Percentiles rank a stretch among this genome's conserved stretches.
Conservation (phyloP, 2,797 vertebrate species). For the Acrocephalus scirpaceus region DNA sequence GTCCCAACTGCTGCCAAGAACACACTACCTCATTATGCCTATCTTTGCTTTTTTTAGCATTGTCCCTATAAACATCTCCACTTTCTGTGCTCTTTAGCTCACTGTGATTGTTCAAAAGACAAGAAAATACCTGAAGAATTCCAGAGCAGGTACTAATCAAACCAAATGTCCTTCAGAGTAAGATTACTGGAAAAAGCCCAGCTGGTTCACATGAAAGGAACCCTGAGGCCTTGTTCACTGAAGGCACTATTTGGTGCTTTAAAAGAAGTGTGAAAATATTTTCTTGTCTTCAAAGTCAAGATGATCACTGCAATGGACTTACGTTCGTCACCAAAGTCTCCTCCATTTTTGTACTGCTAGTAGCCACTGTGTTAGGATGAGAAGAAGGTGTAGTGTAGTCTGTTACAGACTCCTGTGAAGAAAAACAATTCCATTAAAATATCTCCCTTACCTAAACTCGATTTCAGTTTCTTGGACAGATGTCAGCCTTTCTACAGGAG, state of each 20-base stretch:
- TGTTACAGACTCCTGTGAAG: constrained; percentile 92
- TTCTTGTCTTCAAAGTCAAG: constrained; percentile 65
- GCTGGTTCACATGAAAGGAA: constrained; percentile 14
- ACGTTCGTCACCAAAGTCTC: constrained; percentile 95
- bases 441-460: constrained; percentile 59
- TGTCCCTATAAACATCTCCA: not conserved
- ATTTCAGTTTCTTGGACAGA: constrained; percentile 1
- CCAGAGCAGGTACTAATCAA: constrained; percentile 1
- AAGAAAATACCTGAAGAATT: constrained; percentile 21
- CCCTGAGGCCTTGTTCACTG: constrained; percentile 5
- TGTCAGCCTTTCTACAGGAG: not conserved
- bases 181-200: not conserved
- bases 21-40: not conserved
- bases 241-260: constrained; percentile 33
- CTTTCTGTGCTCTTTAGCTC: constrained; percentile 6
- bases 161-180: not conserved
- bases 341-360: constrained; percentile 91
- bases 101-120: not conserved
- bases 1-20: not conserved
- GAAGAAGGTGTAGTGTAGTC: constrained; percentile 97
- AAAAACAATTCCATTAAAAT: constrained; percentile 69
- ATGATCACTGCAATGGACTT: constrained; percentile 75
- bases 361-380: constrained; percentile 90
- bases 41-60: not conserved
- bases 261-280: constrained; percentile 18